A percentile compares a stretch with the other conserved stretches of the same genome.
Conservation (phyloP, 2,113 vertebrate genomes). For the Corythoichthys intestinalis region DNA sequence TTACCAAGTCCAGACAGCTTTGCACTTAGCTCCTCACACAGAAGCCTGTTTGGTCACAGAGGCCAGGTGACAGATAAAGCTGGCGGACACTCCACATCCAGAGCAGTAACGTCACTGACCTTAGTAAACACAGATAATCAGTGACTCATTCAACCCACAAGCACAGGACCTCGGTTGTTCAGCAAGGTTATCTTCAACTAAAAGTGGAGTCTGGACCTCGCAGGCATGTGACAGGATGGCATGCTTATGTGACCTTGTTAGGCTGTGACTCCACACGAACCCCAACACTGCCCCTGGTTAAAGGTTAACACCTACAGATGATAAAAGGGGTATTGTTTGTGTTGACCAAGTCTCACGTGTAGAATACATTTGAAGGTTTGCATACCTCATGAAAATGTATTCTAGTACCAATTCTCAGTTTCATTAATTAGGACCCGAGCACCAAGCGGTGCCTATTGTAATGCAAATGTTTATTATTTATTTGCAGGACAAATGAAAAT, state of each 20-base stretch:
- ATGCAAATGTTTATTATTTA: too few relatives aligned
- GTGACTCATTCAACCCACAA: conserved; percentile 45
- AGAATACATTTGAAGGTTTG: conserved; percentile 3
- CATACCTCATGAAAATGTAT: not conserved
- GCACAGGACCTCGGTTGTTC: conserved; percentile 51
- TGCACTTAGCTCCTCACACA: conserved; percentile 26
- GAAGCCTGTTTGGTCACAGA: conserved; percentile 24
- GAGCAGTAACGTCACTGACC: conserved; percentile 20
- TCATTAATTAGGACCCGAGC: too few relatives aligned
- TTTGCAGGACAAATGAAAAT: too few relatives aligned
- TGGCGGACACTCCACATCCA: conserved; percentile 27
- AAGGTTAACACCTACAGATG: conserved; percentile 54
- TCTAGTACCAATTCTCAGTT: not conserved
- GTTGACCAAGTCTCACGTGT: conserved; percentile 28
- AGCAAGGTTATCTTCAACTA: conserved; percentile 57
- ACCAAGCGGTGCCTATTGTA: too few relatives aligned
- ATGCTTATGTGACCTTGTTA: conserved; percentile 55
- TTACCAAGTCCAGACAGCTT: conserved; percentile 41
- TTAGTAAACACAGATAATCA: conserved; percentile 61
- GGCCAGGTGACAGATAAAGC: conserved; percentile 53
- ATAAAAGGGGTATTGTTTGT: conserved; percentile 46
- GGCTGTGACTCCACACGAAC: conserved; percentile 36
- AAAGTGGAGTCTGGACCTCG: conserved; percentile 45
- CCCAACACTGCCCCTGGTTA: conserved; percentile 54
- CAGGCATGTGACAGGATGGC: conserved; percentile 41